These are phyloP conservation scores for Chesias legatella DNA, from an alignment of 2,888 invertebrate genomes.

Conservation along the genomic window DNA sequence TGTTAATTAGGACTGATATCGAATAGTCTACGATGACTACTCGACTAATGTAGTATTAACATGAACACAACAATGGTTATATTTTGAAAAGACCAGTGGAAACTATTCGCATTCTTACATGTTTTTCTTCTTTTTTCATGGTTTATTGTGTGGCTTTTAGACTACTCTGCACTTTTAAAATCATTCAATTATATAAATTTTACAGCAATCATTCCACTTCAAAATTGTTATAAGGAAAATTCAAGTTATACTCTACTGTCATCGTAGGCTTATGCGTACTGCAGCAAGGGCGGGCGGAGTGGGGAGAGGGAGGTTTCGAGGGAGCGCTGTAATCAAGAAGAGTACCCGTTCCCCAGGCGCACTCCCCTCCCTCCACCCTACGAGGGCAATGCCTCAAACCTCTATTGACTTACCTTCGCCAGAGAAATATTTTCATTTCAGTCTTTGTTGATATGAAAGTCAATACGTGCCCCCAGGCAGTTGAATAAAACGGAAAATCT, in stretches of 20 bases:
- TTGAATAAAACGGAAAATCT: constrained; percentile 24
- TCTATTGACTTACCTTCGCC: constrained; percentile 72
- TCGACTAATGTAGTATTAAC: too few species aligned
- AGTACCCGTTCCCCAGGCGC: constrained; percentile 76
- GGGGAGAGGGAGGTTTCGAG: constrained; percentile 44
- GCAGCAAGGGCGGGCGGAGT: constrained; percentile 48
- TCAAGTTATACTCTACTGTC: constrained; percentile 49
- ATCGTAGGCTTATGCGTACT: constrained; percentile 63
- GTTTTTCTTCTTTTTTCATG: too few species aligned
- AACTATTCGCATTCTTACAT: too few species aligned
- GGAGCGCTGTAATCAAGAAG: constrained; percentile 79
- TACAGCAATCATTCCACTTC: too few species aligned
- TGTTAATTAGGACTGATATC: too few species aligned
- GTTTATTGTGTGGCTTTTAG: too few species aligned
- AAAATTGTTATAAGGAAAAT: constrained; percentile 40
- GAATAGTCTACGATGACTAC: too few species aligned
- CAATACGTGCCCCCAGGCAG: constrained; percentile 43
- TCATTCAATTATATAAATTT: too few species aligned
- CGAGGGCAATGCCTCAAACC: constrained; percentile 76
- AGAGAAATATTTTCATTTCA: constrained; percentile 67
- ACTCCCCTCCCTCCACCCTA: constrained; percentile 39
- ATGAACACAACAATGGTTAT: too few species aligned
- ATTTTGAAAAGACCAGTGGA: too few species aligned
- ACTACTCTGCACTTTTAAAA: too few species aligned
- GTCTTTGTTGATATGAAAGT: constrained; percentile 66